These are phyloP conservation scores for Gadopsis bispinosus DNA, from an alignment of 2,797 vertebrate species.

Conservation along the genomic window DNA sequence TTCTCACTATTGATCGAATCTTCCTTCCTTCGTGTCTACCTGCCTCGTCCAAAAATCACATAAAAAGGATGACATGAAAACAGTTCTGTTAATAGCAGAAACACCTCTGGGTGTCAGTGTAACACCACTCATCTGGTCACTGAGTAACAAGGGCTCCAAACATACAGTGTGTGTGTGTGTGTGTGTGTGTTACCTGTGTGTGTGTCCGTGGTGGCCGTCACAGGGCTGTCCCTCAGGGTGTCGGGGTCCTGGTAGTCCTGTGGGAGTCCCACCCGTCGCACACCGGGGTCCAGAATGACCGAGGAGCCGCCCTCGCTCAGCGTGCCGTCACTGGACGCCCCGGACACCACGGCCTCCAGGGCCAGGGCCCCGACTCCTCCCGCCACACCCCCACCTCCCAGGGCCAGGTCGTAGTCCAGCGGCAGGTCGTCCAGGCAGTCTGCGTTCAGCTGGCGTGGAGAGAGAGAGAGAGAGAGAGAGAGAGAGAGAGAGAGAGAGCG, in stretches of 20 bases:
- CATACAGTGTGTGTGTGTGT: conserved; percentile 28
- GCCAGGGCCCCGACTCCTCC: conserved; percentile 67
- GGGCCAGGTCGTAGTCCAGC: conserved; percentile 90
- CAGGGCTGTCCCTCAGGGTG: conserved; percentile 78
- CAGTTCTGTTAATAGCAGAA: background rate
- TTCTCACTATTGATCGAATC: too few species aligned
- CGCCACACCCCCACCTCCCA: conserved; percentile 79
- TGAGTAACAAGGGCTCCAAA: background rate
- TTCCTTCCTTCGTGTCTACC: background rate
- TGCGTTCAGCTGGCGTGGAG: conserved; percentile 93
- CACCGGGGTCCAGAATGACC: conserved; percentile 88
- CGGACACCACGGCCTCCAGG: conserved; percentile 76
- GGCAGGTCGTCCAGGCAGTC: conserved; percentile 95
- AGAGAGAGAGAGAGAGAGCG: too few species aligned
- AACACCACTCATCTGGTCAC: background rate
- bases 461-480: too few species aligned
- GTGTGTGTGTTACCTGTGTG: conserved; percentile 66
- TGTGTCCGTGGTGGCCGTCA: conserved; percentile 77
- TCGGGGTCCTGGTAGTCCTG: conserved; percentile 91
- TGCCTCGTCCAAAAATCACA: background rate
- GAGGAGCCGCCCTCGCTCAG: conserved; percentile 88
- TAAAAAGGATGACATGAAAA: too few species aligned
- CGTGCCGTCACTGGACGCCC: conserved; percentile 87
- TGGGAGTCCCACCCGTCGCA: conserved; percentile 88
- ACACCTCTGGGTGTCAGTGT: conserved; percentile 36